phyloP scores from a whole-genome alignment of 2,797 vertebrate genomes.

The Choloepus didactylus region DNA sequence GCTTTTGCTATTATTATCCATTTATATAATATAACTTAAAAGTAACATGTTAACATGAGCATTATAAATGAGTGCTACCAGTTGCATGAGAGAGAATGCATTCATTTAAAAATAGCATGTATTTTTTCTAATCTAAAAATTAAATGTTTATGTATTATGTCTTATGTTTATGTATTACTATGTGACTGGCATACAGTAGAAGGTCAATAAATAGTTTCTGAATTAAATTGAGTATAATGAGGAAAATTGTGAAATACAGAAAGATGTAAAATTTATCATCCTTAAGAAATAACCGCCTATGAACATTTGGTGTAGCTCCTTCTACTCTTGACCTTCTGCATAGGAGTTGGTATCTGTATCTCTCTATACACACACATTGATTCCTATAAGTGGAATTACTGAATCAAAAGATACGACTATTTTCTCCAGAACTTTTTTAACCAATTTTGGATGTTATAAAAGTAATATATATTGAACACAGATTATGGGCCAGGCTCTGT shows the following conservation, averaged over 20 bases:
- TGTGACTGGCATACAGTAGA: background rate
- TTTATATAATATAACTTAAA: background rate
- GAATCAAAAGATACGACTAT: background rate
- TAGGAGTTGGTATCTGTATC: background rate
- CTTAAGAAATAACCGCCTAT: background rate
- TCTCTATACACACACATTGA: background rate
- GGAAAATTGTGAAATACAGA: background rate
- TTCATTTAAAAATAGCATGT: background rate
- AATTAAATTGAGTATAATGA: background rate
- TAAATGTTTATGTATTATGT: too few relatives aligned
- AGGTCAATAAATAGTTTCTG: background rate
- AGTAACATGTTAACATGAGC: background rate
- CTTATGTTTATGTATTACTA: background rate
- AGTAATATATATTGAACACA: background rate
- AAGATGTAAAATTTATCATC: background rate
- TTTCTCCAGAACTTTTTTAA: background rate
- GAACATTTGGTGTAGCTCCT: background rate
- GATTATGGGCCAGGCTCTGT: background rate
- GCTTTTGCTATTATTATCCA: background rate
- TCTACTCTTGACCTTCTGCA: background rate
- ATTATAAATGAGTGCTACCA: background rate
- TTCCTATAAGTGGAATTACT: background rate
- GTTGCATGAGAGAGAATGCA: background rate
- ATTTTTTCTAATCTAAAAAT: too few relatives aligned
- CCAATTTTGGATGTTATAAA: background rate